Evolutionary conservation across 2,888 invertebrate genomes (phyloP).

Genomic region (Mellilla xanthometata): DNA sequence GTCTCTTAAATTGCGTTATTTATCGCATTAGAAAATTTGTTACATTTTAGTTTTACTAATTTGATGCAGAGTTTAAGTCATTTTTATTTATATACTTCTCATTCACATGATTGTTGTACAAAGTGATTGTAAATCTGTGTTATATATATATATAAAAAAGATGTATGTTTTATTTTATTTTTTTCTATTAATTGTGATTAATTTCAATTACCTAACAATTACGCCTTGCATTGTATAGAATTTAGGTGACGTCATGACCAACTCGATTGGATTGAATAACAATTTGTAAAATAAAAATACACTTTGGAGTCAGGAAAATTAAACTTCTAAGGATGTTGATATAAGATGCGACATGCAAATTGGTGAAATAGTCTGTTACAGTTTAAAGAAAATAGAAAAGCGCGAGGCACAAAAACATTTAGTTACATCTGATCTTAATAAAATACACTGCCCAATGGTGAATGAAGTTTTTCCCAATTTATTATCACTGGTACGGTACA

Average conservation of each 20-base stretch:
- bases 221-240: slow-evolving; percentile 43
- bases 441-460: too few relatives aligned
- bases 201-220: slow-evolving; percentile 39
- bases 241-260: slow-evolving; percentile 1
- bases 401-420: background rate
- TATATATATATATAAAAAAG: slow-evolving; percentile 34
- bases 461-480: too few relatives aligned
- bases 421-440: too few relatives aligned
- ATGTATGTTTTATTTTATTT: slow-evolving; percentile 36
- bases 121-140: slow-evolving; percentile 33
- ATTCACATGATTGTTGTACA: slow-evolving; percentile 37
- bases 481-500: too few relatives aligned
- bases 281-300: background rate
- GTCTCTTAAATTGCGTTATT: slow-evolving; percentile 11
- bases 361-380: background rate
- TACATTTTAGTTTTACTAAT: slow-evolving; percentile 31
- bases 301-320: background rate
- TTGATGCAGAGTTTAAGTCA: slow-evolving; percentile 28
- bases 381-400: background rate
- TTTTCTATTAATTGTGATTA: slow-evolving; percentile 36
- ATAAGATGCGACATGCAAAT: background rate
- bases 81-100: slow-evolving; percentile 36
- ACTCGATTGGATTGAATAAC: background rate
- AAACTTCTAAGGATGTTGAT: background rate
- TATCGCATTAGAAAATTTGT: too few relatives aligned